Conservation (phyloP, 2,888 invertebrate species). For the Cordilura impudica region DNA sequence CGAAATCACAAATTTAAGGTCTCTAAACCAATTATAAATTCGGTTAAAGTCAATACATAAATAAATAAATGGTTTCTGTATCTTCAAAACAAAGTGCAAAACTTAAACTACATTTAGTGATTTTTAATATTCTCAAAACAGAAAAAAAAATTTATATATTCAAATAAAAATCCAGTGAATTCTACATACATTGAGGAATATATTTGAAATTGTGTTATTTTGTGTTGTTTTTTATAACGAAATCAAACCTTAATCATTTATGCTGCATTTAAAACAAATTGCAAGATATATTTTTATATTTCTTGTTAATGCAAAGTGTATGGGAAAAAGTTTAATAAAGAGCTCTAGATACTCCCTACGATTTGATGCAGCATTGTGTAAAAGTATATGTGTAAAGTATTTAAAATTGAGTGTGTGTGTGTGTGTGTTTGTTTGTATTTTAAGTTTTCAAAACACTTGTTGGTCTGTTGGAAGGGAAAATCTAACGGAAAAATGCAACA, state of each 20-base stretch:
- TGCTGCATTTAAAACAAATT: not conserved
- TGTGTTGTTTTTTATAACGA: too few species aligned
- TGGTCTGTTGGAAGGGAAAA: conserved; percentile 63
- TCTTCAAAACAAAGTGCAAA: too few species aligned
- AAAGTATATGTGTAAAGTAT: conserved; percentile 13
- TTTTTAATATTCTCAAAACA: too few species aligned
- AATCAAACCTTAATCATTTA: not conserved
- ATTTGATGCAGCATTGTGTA: conserved; percentile 27
- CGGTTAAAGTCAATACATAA: too few species aligned
- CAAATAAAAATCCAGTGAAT: too few species aligned
- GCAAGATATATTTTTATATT: not conserved
- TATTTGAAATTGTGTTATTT: too few species aligned
- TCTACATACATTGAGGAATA: too few species aligned
- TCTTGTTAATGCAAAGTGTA: not conserved
- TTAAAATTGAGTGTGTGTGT: not conserved
- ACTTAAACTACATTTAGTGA: too few species aligned
- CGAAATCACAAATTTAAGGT: too few species aligned
- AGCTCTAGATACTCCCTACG: conserved; percentile 44
- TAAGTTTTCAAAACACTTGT: conserved; percentile 33
- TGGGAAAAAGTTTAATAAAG: conserved; percentile 26
- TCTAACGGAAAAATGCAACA: conserved; percentile 76
- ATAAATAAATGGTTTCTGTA: too few species aligned
- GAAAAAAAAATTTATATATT: too few species aligned
- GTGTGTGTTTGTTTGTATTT: conserved; percentile 7
- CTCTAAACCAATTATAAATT: too few species aligned